A percentile compares a stretch with the other conserved stretches of the same genome.
Evolutionary conservation across 2,888 invertebrate genomes (phyloP).

Genomic region (Hirtodrosophila trivittata): DNA sequence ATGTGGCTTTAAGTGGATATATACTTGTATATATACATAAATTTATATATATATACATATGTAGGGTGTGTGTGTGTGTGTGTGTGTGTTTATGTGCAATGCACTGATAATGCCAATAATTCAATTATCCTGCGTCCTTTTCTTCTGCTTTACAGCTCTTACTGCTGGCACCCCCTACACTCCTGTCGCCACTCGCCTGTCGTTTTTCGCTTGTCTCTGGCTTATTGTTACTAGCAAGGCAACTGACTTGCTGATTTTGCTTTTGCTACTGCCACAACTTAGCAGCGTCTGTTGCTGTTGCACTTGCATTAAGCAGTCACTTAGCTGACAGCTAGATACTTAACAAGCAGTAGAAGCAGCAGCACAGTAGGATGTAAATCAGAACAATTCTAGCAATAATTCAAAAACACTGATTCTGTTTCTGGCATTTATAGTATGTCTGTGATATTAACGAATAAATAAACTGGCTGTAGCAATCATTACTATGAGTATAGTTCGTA

Average conservation of each 20-base stretch:
- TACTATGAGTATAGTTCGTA: no score
- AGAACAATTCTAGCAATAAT: conserved; percentile 48
- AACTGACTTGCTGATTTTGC: conserved; percentile 51
- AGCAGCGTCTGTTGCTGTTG: conserved; percentile 29
- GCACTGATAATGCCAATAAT: conserved; percentile 73
- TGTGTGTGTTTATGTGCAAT: conserved; percentile 31
- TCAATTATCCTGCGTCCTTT: conserved; percentile 62
- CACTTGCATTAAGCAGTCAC: conserved; percentile 53
- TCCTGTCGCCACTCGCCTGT: background rate
- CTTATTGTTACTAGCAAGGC: conserved; percentile 61
- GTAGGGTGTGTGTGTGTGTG: background rate
- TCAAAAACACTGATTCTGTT: conserved; percentile 10
- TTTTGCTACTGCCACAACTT: conserved; percentile 18
- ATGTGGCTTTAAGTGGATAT: conserved; percentile 35
- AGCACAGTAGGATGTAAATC: conserved; percentile 49
- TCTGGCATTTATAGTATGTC: background rate
- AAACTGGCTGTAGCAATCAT: background rate
- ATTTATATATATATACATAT: background rate
- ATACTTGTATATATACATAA: conserved; percentile 3
- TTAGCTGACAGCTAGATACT: conserved; percentile 54
- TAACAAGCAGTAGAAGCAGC: conserved; percentile 26
- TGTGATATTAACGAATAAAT: background rate
- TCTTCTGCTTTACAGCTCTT: conserved; percentile 16
- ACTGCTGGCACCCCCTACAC: conserved; percentile 2
- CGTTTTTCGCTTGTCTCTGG: conserved; percentile 27